Evolutionary conservation across 1,140 invertebrate species (phyloP), one percentile per base, ranked within the genome.

Genomic region (Formica exsecta): DNA sequence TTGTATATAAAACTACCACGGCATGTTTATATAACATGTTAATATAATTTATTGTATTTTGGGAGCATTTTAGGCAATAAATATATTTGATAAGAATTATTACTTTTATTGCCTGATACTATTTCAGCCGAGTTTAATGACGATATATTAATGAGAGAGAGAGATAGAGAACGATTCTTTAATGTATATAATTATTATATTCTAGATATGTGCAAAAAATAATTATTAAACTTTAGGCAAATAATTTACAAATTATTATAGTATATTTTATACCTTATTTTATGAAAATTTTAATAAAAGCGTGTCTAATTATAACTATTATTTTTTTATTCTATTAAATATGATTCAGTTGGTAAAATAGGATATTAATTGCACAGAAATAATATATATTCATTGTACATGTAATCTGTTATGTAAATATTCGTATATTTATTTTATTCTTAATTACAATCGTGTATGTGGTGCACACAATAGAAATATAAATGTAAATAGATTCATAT

Each of bases 381-480:
- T 64, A 80, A 90, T 86, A 85, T 25, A 80, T 71, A 85, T 84
- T 68, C 62, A 92, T 88, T 75, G 36, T 77, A 91, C 85, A 87
- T 91, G 71, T 92, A 92, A 92, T 91, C 85, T 89, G 87, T 92
- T 92, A 93, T 77, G 90, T 92, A 93, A 93, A 93, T 93, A 93
- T 86, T 90, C 48, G 79, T 93, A 91, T 92, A 92, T 93, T 92
- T 92, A 93, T 93, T 91, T 92, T 89, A 92, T 88, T 90, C 81
- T 87, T 91, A 92, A 87, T 92, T 93, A 92, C 90, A 92, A 89
- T 92, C 74, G 85, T 90, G 85, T 91, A 92, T 92, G 88, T 91
- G 77, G 92, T 92, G 92, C 91, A 93, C 92, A 92, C 91, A 89
- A 90, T 93, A 93, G 92, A 92, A 93, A 92, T 92, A 91, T 92